A percentile compares a stretch with the other conserved stretches of the same genome.
These are phyloP conservation scores for Amblyraja radiata DNA, from an alignment of 2,797 vertebrate species.

Conservation along the genomic window DNA sequence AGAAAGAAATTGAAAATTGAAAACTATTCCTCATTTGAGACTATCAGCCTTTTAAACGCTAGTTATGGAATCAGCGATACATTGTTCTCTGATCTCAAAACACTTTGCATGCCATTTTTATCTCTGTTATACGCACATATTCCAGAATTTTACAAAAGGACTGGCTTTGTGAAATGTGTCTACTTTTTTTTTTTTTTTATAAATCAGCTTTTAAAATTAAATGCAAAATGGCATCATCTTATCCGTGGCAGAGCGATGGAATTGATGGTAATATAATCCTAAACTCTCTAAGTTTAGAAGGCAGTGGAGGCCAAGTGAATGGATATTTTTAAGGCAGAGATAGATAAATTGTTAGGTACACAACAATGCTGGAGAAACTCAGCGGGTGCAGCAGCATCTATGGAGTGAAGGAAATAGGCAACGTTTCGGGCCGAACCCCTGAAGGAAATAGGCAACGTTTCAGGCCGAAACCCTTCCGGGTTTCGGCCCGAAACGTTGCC, in stretches of 20 bases:
- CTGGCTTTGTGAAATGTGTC: neutral
- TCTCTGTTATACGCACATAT: neutral
- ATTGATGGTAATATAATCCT: neutral
- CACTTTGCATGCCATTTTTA: neutral
- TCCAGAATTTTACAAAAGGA: neutral
- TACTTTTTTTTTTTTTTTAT: neutral
- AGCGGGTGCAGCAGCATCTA: too few relatives aligned
- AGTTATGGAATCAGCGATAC: neutral
- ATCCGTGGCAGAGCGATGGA: neutral
- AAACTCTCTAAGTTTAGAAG: neutral
- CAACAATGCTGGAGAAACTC: too few relatives aligned
- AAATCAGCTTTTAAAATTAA: neutral
- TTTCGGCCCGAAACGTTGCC: too few relatives aligned
- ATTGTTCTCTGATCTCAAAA: neutral
- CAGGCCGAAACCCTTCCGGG: too few relatives aligned
- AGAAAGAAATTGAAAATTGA: neutral
- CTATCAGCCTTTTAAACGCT: conserved; percentile 5
- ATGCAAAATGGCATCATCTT: neutral
- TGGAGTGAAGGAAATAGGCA: too few relatives aligned
- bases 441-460: too few relatives aligned
- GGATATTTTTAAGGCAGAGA: too few relatives aligned
- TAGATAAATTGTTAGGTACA: too few relatives aligned
- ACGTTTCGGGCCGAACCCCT: too few relatives aligned
- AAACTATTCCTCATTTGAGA: neutral
- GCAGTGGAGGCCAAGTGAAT: too few relatives aligned